Evolutionary conservation across 1,140 invertebrate genomes (phyloP), one percentile per base, ranked within the genome.

Genomic region (Saccostrea echinata): DNA sequence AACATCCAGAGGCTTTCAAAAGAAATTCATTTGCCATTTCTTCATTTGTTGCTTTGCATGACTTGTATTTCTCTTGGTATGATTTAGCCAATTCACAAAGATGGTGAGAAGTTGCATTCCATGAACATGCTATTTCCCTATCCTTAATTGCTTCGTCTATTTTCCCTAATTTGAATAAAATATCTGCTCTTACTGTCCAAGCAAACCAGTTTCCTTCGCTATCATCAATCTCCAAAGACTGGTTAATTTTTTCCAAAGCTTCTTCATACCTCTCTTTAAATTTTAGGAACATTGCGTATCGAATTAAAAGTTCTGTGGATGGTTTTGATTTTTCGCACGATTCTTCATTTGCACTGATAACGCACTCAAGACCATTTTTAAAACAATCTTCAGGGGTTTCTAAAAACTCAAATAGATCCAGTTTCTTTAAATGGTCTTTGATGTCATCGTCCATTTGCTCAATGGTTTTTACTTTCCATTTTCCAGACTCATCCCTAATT

Each of bases 31-130:
- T 30, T 30, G 76, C 87, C 27, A 43, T 76, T 30, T 85, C 61
- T 43, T 35, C 57, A 13, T 88, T 57, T 12, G 51, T 52, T 9
- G 43, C 30, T 16, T 43, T 27, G 27, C 80, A 84, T 51, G 30
- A 76, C 53, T 82, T 82, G 18, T 76, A 21, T 64, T 71, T 88
- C 2, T 64, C n/a, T 4, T 64, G 76, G 52, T 85, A 85, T 0
- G 84, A 68, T 27, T 88, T 68, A 52, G 87, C 87, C 51, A 88
- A 27, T 27, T 88, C 64, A n/a, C 27, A 53, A 27, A 82, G 85
- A 16, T 81, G 33, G 8, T 30, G 51, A 27, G 87, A 13, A 30
- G 27, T 86, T 33, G 43, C 71, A 33, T 71, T 27, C 51, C 76
- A 82, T 9, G 52, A 27, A 12, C 27, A 24, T 35, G 85, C 71